Conservation (phyloP, 2,888 invertebrate genomes). For the Drosophila flavopinicola region DNA sequence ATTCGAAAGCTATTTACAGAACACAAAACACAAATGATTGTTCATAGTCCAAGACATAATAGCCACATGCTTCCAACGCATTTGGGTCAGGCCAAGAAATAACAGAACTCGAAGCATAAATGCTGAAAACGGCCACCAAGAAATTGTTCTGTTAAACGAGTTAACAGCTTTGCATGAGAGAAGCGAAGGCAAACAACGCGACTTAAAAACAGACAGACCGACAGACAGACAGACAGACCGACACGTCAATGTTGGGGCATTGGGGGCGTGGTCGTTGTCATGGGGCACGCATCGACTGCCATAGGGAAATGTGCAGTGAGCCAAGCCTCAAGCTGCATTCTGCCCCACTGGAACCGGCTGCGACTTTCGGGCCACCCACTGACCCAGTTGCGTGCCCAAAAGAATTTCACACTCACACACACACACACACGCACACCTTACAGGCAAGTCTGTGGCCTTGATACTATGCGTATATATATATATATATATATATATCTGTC, state of each 20-base stretch:
- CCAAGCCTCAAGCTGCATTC: constrained; percentile 31
- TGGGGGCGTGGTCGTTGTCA: constrained; percentile 6
- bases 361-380: constrained; percentile 61
- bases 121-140: constrained; percentile 25
- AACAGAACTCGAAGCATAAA: constrained; percentile 70
- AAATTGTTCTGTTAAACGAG: constrained; percentile 65
- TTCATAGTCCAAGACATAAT: constrained; percentile 3
- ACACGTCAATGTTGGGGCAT: constrained; percentile 21
- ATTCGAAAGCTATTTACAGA: constrained; percentile 39
- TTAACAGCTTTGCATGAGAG: constrained; percentile 78
- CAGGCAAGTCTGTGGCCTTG: constrained; percentile 25
- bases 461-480: constrained; percentile 7
- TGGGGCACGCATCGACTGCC: constrained; percentile 25
- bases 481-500: background rate
- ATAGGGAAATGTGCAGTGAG: constrained; percentile 44
- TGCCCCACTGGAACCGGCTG: constrained; percentile 19
- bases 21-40: background rate
- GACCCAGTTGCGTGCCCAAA: constrained; percentile 62
- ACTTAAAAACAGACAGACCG: constrained; percentile 11
- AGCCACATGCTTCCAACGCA: constrained; percentile 17
- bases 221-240: constrained; percentile 3
- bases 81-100: constrained; percentile 71
- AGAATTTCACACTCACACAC: constrained; percentile 51
- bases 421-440: constrained; percentile 29
- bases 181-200: constrained; percentile 57